Conservation (phyloP, 2,888 invertebrate species). For the Acrocyrtus sp. region DNA sequence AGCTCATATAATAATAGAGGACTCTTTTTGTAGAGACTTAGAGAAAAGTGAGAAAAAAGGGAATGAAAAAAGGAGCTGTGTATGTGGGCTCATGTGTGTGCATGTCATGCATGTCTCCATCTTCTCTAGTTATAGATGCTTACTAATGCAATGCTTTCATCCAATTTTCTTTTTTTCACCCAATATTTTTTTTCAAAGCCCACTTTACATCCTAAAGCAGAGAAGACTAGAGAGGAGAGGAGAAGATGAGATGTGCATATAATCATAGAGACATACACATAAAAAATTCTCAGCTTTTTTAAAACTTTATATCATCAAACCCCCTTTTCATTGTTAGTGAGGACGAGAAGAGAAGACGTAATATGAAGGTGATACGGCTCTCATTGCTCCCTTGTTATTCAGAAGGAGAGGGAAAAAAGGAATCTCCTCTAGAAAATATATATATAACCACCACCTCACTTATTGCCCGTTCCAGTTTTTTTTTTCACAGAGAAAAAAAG, state of each 20-base stretch:
- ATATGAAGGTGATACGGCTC: slow-evolving; percentile 29
- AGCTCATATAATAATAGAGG: slow-evolving; percentile 43
- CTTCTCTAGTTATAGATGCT: slow-evolving; percentile 55
- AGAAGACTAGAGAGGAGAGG: slow-evolving; percentile 5
- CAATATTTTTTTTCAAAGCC: slow-evolving; percentile 59
- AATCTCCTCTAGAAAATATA: no score
- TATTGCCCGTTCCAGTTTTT: slow-evolving; percentile 4
- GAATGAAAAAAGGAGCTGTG: not conserved
- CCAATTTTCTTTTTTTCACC: slow-evolving; percentile 63
- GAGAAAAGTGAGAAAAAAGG: not conserved
- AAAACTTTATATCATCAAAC: not conserved
- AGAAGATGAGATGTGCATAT: slow-evolving; percentile 34
- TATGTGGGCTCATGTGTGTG: slow-evolving; percentile 44
- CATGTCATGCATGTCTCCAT: slow-evolving; percentile 49
- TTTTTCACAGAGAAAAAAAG: no score
- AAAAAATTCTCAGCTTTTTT: no score
- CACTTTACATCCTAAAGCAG: slow-evolving; percentile 58
- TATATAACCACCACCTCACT: no score
- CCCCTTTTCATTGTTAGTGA: slow-evolving; percentile 16
- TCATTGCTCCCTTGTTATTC: slow-evolving; percentile 28
- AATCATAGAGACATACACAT: not conserved
- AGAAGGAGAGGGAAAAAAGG: slow-evolving; percentile 20
- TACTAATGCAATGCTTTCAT: slow-evolving; percentile 64
- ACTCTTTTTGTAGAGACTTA: no score
- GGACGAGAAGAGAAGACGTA: slow-evolving; percentile 18